Evolutionary conservation across 2,113 vertebrate species (phyloP).

Genomic region (Gallinago paraguaiae): DNA sequence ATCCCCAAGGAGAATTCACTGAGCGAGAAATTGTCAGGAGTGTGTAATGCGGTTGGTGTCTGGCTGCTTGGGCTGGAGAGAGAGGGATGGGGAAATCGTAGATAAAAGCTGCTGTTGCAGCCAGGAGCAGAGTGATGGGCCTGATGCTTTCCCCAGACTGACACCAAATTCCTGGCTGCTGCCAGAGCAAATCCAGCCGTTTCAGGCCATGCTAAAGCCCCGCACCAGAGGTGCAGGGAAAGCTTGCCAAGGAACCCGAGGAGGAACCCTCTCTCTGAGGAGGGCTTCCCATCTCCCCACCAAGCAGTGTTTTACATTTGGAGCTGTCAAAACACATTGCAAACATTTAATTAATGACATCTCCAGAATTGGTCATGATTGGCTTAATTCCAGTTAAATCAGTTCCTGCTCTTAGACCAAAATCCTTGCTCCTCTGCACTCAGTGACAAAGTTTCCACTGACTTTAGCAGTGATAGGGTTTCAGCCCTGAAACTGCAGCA

Average conservation of each 20-base stretch:
- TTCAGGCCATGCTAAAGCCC: not conserved
- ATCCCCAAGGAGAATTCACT: not conserved
- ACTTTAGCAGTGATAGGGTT: not conserved
- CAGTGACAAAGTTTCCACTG: not conserved
- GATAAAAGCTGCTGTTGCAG: not conserved
- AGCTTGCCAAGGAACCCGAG: not conserved
- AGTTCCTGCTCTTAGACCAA: not conserved
- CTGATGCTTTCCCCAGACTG: not conserved
- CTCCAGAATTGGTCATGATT: not conserved
- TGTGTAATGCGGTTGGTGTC: not conserved
- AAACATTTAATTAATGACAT: not conserved
- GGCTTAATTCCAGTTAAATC: not conserved
- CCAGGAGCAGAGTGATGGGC: not conserved
- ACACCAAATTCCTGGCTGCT: not conserved
- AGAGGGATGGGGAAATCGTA: not conserved
- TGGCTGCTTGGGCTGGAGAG: not conserved
- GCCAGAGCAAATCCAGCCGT: not conserved
- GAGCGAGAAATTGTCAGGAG: not conserved
- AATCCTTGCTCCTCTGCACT: not conserved
- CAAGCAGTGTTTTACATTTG: not conserved
- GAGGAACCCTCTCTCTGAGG: not conserved
- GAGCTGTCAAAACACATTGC: not conserved
- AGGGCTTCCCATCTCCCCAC: not conserved
- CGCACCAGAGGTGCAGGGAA: not conserved
- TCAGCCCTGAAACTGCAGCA: not conserved